Evolutionary conservation across 2,888 invertebrate species (phyloP).

Genomic region (Aquatica leii): DNA sequence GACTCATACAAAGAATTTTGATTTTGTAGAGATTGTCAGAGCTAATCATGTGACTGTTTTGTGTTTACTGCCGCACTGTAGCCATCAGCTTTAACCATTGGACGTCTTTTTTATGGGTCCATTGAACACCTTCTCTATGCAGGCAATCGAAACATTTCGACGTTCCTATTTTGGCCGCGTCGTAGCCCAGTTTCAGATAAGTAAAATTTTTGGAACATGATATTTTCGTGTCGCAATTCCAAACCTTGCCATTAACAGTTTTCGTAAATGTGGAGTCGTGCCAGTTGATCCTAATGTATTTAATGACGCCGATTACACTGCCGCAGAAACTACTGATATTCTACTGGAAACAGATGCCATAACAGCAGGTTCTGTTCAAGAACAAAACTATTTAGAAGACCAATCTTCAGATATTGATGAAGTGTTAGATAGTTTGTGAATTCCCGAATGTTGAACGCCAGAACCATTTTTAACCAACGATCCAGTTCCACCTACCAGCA

Average conservation of each 20-base stretch:
- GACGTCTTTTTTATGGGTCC: constrained; percentile 44
- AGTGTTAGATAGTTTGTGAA: no score
- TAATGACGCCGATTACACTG: no score
- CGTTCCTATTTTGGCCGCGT: constrained; percentile 40
- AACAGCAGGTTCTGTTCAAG: no score
- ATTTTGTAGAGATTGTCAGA: not conserved
- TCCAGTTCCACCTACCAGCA: no score
- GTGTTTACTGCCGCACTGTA: not conserved
- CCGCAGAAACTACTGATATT: no score
- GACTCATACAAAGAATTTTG: not conserved
- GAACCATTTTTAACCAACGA: no score
- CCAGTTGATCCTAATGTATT: constrained; percentile 7
- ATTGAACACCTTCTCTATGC: constrained; percentile 43
- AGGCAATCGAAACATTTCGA: constrained; percentile 40
- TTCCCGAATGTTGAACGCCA: no score
- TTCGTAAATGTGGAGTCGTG: constrained; percentile 38
- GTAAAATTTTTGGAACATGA: constrained; percentile 41
- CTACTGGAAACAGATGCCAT: no score
- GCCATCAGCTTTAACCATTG: not conserved
- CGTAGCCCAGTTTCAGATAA: constrained; percentile 42
- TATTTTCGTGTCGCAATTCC: constrained; percentile 39
- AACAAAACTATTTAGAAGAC: no score
- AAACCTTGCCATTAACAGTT: constrained; percentile 38
- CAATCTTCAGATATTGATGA: no score
- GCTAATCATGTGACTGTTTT: not conserved